Base-by-base conservation (phyloP, 2,888 invertebrate genomes). In the Luperina testacea region DNA sequence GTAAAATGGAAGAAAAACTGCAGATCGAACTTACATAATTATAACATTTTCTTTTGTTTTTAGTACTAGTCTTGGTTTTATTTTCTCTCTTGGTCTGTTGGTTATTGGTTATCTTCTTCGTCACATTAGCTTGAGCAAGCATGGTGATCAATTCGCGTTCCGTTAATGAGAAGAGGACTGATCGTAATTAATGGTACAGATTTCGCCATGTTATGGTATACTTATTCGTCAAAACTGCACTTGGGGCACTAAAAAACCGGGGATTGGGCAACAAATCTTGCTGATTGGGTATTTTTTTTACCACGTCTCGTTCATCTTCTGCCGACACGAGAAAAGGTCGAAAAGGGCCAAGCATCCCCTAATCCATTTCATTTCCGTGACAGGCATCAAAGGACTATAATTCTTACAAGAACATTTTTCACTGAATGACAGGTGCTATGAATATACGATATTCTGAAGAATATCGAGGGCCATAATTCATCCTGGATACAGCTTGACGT, bases 381-480 rank as follows among this genome's bases (percentile, higher is more conserved):
- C 13, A 13, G 38, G 6, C 42, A 68, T 51, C 38, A 59, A 76
- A 67, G 20, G 7, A n/a, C 27, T 24, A 3, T 11, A 48, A 57
- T 38, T 27, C 17, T 51, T 67, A 32, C 24, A 57, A 11, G 27
- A 13, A 24, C 24, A 64, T 57, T 9, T 27, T 45, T 45, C 51
- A 45, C 15, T 3, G 7, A 65, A 57, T 59, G 38, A 51, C 24
- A 38, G 42, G 1, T 9, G 13, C 32, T 45, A 61, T 27, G n/a
- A 45, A 45, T 57, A 38, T 69, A n/a, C 13, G 0, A 42, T 32
- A 59, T 48, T 72, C 48, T 48, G 6, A 48, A 59, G 48, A 38
- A 20, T 24, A 75, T 9, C 20, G 48, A 69, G 38, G 24, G 11
- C 13, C 61, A 81, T 81, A 71, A 81, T 27, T 81, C 71, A 67